phyloP scores from a whole-genome alignment of 2,888 invertebrate species.

The Synergus gifuensis region DNA sequence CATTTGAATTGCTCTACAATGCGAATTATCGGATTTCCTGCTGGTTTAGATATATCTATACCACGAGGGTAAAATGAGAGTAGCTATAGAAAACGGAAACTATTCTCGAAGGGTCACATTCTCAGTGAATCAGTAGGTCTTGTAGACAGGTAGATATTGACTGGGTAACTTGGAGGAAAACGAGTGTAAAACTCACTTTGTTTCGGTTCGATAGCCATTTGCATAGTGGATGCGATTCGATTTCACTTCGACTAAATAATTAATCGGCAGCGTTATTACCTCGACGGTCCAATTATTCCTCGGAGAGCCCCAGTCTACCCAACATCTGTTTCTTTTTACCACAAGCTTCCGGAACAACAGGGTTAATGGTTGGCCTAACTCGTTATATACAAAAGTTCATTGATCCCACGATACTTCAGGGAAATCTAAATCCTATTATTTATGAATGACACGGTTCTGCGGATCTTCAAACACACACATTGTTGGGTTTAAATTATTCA shows the following conservation, averaged over 20 bases:
- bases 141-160: constrained; percentile 7
- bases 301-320: constrained; percentile 37
- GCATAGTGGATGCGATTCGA: constrained; percentile 66
- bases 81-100: constrained; percentile 36
- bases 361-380: constrained; percentile 14
- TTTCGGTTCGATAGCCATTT: constrained; percentile 65
- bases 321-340: constrained; percentile 38
- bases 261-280: constrained; percentile 59
- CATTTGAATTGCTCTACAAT: constrained; percentile 28
- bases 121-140: constrained; percentile 11
- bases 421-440: constrained; percentile 24
- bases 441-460: background rate
- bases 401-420: constrained; percentile 27
- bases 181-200: constrained; percentile 58
- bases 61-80: background rate
- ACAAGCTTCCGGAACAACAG: background rate
- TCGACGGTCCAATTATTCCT: constrained; percentile 56
- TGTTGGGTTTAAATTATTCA: background rate
- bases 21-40: constrained; percentile 24
- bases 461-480: background rate
- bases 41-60: constrained; percentile 17
- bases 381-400: constrained; percentile 44
- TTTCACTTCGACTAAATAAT: constrained; percentile 62
- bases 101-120: constrained; percentile 4
- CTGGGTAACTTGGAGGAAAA: constrained; percentile 41